These are phyloP conservation scores for Sarcophaga variegata DNA, from an alignment of 2,888 invertebrate species.

Conservation along the genomic window DNA sequence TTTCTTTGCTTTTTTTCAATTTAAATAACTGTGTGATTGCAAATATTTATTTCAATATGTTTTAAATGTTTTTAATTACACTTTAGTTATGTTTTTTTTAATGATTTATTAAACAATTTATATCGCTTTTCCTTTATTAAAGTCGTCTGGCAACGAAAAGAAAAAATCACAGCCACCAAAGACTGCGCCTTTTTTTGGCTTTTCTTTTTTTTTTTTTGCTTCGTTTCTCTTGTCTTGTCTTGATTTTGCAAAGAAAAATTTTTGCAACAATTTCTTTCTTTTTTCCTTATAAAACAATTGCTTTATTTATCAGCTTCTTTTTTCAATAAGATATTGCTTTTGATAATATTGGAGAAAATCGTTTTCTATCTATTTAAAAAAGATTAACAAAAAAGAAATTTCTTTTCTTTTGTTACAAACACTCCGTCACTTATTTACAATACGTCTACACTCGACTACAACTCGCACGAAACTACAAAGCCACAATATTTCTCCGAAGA, in stretches of 20 bases:
- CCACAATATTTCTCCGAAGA: constrained; percentile 25
- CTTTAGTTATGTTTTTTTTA: neutral
- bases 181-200: constrained; percentile 67
- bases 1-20: neutral
- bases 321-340: neutral
- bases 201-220: constrained; percentile 23
- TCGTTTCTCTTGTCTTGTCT: neutral
- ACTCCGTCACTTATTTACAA: constrained; percentile 10
- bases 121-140: neutral
- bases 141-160: constrained; percentile 23
- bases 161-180: constrained; percentile 53
- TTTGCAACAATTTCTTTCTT: neutral
- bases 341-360: neutral
- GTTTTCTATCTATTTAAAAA: neutral
- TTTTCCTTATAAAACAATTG: neutral
- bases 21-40: neutral
- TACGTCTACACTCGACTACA: constrained; percentile 56
- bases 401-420: neutral
- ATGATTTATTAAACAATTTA: neutral
- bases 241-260: neutral
- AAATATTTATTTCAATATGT: neutral
- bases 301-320: neutral
- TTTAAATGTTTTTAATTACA: neutral
- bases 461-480: constrained; percentile 64
- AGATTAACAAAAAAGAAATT: neutral